Evolutionary conservation across 2,113 vertebrate genomes (phyloP).

Genomic region (Limanda limanda): DNA sequence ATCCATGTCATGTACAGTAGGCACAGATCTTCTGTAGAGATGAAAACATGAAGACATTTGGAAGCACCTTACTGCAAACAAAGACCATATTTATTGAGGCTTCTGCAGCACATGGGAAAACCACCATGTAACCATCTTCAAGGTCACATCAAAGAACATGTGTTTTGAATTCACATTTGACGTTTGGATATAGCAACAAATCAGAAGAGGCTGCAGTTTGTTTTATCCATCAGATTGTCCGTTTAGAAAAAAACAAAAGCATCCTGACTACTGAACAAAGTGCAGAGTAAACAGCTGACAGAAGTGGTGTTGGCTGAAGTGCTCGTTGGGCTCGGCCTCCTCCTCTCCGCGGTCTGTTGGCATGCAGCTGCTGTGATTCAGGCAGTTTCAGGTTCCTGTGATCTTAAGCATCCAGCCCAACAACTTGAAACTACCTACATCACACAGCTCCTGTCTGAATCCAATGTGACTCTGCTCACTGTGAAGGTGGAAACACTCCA

Average conservation of each 20-base stretch:
- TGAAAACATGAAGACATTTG: neutral
- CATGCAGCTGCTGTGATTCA: constrained; percentile 82
- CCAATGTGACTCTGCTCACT: neutral
- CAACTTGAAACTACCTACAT: constrained; percentile 93
- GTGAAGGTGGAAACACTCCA: neutral
- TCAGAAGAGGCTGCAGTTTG: constrained; percentile 1
- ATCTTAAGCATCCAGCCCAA: constrained; percentile 85
- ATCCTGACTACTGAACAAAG: neutral
- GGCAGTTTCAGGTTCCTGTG: constrained; percentile 89
- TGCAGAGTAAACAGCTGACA: constrained; percentile 4
- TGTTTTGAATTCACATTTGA: constrained; percentile 14
- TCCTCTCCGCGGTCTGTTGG: constrained; percentile 4
- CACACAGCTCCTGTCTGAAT: constrained; percentile 74
- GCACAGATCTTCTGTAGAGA: neutral
- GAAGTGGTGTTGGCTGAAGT: neutral
- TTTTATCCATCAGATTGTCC: constrained; percentile 11
- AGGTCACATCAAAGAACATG: constrained; percentile 23
- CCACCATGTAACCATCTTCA: constrained; percentile 12
- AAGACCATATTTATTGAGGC: constrained; percentile 13
- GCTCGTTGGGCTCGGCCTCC: neutral
- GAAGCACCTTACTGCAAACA: constrained; percentile 21
- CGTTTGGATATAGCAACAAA: neutral
- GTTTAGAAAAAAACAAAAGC: constrained; percentile 1
- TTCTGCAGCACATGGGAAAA: constrained; percentile 21
- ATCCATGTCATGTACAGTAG: too few relatives aligned